Evolutionary conservation across 1,140 invertebrate genomes (phyloP).

Genomic region (Aradophagus sp.): DNA sequence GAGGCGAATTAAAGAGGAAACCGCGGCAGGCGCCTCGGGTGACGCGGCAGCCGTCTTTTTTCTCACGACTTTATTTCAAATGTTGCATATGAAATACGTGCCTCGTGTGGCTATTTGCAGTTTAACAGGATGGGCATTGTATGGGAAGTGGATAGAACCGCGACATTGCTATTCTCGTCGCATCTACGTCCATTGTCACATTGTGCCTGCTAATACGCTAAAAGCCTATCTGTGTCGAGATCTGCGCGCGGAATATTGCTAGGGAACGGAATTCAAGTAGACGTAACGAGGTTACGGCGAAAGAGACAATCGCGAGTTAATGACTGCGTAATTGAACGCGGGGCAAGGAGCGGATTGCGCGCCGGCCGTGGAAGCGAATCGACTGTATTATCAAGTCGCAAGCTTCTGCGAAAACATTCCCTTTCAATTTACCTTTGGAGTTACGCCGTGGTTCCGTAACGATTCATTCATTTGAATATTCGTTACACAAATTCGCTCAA

Average conservation of each 20-base stretch:
- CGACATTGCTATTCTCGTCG: constrained; percentile 71
- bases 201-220: constrained; percentile 71
- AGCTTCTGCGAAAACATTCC: constrained; percentile 44
- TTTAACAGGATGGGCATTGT: constrained; percentile 47
- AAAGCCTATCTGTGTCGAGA: constrained; percentile 75
- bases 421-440: constrained; percentile 50
- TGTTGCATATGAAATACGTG: constrained; percentile 64
- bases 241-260: constrained; percentile 67
- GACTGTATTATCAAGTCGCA: constrained; percentile 46
- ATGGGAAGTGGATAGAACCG: constrained; percentile 71
- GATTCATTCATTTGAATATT: constrained; percentile 43
- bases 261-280: constrained; percentile 68
- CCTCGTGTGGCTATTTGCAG: constrained; percentile 61
- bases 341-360: constrained; percentile 41
- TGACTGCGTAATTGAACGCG: constrained; percentile 71
- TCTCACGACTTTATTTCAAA: constrained; percentile 43
- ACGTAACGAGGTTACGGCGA: constrained; percentile 71
- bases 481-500: constrained; percentile 22
- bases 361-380: constrained; percentile 33
- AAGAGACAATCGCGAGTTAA: constrained; percentile 73
- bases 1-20: constrained; percentile 16
- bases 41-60: constrained; percentile 6
- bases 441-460: constrained; percentile 24
- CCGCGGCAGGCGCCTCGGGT: no score
- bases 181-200: constrained; percentile 70